Evolutionary conservation across 2,797 vertebrate species (phyloP).

Genomic region (Hoplostethus mediterraneus): DNA sequence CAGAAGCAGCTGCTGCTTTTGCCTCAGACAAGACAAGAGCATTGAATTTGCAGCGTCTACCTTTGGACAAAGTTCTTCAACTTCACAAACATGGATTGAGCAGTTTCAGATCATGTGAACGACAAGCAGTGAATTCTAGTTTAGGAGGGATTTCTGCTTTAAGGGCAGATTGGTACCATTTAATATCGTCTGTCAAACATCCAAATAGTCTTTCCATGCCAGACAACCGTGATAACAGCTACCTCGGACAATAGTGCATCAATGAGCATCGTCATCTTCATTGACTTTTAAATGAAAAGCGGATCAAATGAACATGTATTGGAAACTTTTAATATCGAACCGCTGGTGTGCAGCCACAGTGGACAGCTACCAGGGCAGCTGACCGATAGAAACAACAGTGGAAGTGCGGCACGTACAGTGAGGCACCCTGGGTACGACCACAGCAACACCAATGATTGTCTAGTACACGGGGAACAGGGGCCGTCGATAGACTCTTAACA

Average conservation of each 20-base stretch:
- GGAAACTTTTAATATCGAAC: neutral
- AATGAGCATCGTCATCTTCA: too few relatives aligned
- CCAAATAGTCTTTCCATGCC: too few relatives aligned
- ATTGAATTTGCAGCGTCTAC: neutral
- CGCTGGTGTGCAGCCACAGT: conserved; percentile 1
- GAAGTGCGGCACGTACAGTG: conserved; percentile 23
- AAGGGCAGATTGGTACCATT: neutral
- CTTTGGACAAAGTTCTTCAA: neutral
- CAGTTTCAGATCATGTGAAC: neutral
- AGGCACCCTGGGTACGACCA: conserved; percentile 6
- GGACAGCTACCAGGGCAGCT: conserved; percentile 7
- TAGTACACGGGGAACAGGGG: conserved; percentile 71
- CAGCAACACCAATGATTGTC: conserved; percentile 86
- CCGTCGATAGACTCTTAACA: conserved; percentile 89
- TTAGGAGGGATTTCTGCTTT: neutral
- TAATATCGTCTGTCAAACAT: conserved; percentile 8
- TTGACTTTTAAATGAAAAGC: too few relatives aligned
- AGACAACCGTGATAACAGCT: too few relatives aligned
- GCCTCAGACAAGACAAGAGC: too few relatives aligned
- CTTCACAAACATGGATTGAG: neutral
- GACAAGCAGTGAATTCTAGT: neutral
- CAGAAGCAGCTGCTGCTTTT: too few relatives aligned
- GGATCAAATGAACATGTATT: conserved; percentile 5
- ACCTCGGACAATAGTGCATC: too few relatives aligned
- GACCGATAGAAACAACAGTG: conserved; percentile 6